phyloP scores from a whole-genome alignment of 1,140 invertebrate genomes.

The Aethina tumida region DNA sequence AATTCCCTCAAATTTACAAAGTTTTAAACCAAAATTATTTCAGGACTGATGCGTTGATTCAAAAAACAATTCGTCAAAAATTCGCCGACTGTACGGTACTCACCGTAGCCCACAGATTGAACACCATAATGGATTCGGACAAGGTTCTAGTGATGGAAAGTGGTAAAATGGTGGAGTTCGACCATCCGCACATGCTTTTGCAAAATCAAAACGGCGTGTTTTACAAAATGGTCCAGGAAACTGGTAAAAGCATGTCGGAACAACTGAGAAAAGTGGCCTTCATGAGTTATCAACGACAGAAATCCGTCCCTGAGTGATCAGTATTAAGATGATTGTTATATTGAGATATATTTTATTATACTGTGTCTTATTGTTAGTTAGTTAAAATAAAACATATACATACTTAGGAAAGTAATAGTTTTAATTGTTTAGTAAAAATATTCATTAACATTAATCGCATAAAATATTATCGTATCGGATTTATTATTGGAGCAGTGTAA shows the following conservation, averaged over 20 bases:
- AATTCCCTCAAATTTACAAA: slow-evolving; percentile 5
- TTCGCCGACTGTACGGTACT: slow-evolving; percentile 67
- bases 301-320: not conserved
- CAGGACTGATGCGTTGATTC: slow-evolving; percentile 57
- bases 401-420: too few species aligned
- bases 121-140: slow-evolving; percentile 69
- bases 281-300: slow-evolving; percentile 17
- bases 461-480: too few species aligned
- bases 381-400: too few species aligned
- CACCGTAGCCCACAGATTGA: slow-evolving; percentile 74
- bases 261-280: slow-evolving; percentile 35
- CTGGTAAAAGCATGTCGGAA: slow-evolving; percentile 34
- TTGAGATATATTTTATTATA: too few species aligned
- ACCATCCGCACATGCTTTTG: slow-evolving; percentile 52
- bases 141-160: slow-evolving; percentile 61
- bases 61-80: slow-evolving; percentile 58
- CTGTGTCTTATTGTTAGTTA: too few species aligned
- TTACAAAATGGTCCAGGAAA: slow-evolving; percentile 46
- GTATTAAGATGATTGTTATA: too few species aligned
- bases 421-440: too few species aligned
- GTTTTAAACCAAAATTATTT: slow-evolving; percentile 16
- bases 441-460: too few species aligned
- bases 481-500: too few species aligned
- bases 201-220: slow-evolving; percentile 48
- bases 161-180: slow-evolving; percentile 55